These are phyloP conservation scores for Graptemys geographica DNA, from an alignment of 2,797 vertebrate species.

Conservation along the genomic window DNA sequence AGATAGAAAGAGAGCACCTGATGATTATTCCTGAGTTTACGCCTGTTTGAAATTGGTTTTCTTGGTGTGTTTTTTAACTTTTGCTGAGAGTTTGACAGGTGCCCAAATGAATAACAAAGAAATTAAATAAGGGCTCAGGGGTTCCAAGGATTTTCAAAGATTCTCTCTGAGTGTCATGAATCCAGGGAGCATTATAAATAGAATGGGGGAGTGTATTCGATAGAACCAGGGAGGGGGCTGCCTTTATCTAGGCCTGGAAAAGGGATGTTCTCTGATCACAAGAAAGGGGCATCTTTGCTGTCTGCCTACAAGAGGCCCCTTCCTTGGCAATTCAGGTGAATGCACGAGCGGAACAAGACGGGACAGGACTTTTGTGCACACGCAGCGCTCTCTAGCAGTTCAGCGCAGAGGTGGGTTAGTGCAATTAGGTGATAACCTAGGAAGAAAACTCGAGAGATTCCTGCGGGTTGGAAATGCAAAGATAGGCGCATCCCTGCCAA, in stretches of 20 bases:
- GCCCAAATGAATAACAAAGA: rapidly evolving
- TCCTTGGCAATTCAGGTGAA: not conserved
- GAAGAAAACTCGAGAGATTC: not conserved
- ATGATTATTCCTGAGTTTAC: constrained; percentile 68
- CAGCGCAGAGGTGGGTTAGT: not conserved
- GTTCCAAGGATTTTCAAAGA: not conserved
- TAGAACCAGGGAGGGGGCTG: not conserved
- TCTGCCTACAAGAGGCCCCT: not conserved
- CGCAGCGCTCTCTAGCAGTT: not conserved
- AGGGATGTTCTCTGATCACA: not conserved
- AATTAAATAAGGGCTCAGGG: rapidly evolving
- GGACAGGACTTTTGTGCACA: not conserved
- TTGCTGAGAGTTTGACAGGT: not conserved
- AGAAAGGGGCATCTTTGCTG: not conserved
- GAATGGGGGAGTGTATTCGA: not conserved
- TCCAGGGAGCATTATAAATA: constrained; percentile 3
- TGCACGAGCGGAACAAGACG: not conserved
- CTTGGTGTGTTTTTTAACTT: not conserved
- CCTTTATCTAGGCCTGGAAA: not conserved
- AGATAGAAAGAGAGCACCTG: not conserved
- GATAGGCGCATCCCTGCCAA: not conserved
- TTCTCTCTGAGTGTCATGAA: not conserved
- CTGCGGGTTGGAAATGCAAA: not conserved
- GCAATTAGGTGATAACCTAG: not conserved
- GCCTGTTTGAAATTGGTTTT: constrained; percentile 50